Evolutionary conservation across 2,888 invertebrate species (phyloP).

Genomic region (Cartodere bifasciata): DNA sequence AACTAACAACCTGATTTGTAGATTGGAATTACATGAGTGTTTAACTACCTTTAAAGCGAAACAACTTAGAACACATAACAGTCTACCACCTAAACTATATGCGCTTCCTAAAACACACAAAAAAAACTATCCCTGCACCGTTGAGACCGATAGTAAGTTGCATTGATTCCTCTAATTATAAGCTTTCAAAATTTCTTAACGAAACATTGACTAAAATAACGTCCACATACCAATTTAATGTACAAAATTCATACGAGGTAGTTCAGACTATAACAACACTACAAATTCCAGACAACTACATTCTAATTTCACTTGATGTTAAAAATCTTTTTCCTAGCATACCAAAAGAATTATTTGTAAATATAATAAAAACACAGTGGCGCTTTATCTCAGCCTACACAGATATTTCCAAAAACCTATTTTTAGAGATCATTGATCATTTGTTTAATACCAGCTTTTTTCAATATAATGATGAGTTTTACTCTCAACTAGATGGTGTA

Average conservation of each 20-base stretch:
- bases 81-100: not conserved
- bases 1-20: no score
- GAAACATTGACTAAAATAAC: not conserved
- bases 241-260: not conserved
- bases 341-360: not conserved
- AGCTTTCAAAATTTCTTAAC: not conserved
- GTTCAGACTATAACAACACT: not conserved
- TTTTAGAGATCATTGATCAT: constrained; percentile 1
- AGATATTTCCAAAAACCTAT: constrained; percentile 1
- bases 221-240: not conserved
- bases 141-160: not conserved
- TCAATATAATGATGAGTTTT: not conserved
- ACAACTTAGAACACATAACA: no score
- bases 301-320: not conserved
- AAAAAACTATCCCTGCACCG: not conserved
- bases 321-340: not conserved
- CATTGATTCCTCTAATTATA: not conserved
- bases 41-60: no score
- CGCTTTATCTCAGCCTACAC: constrained; percentile 2
- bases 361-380: constrained; percentile 1
- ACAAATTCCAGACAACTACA: not conserved
- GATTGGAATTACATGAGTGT: no score
- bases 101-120: not conserved
- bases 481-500: not conserved
- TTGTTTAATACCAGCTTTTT: constrained; percentile 1